phyloP scores from a whole-genome alignment of 2,797 vertebrate genomes.

The Tragopan temminckii region DNA sequence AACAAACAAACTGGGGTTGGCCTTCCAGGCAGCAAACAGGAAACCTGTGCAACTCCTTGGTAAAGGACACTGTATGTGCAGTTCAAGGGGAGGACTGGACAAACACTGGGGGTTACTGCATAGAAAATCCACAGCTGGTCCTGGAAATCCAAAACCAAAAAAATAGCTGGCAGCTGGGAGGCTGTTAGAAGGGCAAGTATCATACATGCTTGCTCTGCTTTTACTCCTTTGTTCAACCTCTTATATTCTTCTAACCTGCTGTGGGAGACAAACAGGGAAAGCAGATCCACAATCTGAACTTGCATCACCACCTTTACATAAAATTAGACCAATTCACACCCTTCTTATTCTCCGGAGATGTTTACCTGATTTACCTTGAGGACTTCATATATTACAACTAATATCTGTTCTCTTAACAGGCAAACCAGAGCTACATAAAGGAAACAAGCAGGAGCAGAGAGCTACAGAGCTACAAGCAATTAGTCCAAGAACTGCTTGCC shows the following conservation, averaged over 20 bases:
- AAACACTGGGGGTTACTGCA: not conserved
- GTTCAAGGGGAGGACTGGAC: not conserved
- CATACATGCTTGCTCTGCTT: not conserved
- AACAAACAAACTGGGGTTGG: not conserved
- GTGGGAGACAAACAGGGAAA: not conserved
- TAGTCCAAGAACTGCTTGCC: not conserved
- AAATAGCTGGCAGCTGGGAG: not conserved
- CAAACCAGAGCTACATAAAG: not conserved
- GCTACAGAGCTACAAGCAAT: not conserved
- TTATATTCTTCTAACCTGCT: not conserved
- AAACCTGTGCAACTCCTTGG: not conserved
- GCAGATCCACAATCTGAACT: not conserved
- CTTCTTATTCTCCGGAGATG: not conserved
- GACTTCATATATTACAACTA: not conserved
- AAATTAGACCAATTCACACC: not conserved
- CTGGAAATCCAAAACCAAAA: conserved; percentile 4
- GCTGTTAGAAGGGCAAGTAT: not conserved
- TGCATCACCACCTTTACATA: not conserved
- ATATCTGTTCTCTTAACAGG: not conserved
- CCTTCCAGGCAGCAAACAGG: not conserved
- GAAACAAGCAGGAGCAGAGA: not conserved
- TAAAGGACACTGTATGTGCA: not conserved
- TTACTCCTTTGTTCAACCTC: not conserved
- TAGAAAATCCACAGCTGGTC: not conserved
- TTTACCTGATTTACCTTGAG: not conserved